Conservation (phyloP, 2,888 invertebrate genomes). For the Cantharis rustica region DNA sequence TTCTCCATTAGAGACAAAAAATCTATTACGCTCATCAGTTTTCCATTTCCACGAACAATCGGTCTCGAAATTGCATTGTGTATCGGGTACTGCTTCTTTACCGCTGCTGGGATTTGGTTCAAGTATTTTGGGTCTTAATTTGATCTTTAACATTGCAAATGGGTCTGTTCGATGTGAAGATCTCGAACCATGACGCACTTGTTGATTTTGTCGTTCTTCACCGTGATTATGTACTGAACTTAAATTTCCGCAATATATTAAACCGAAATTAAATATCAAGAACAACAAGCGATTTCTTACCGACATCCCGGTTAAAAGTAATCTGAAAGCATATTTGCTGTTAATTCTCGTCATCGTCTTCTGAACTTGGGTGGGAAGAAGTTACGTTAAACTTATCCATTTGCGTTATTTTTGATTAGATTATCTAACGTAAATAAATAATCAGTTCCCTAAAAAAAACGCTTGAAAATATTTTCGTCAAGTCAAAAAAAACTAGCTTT, state of each 20-base stretch:
- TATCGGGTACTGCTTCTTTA: no score
- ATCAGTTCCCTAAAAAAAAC: no score
- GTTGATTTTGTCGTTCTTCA: constrained; percentile 18
- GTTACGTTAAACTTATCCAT: background rate
- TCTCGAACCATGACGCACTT: constrained; percentile 18
- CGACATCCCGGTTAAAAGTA: background rate
- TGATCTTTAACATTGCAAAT: no score
- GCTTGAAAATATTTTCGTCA: no score
- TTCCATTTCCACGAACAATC: constrained; percentile 80
- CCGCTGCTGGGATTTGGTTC: no score
- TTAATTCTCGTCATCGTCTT: background rate
- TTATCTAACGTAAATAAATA: no score
- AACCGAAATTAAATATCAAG: background rate
- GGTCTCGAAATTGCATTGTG: constrained; percentile 63
- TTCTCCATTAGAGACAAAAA: constrained; percentile 57
- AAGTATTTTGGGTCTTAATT: no score
- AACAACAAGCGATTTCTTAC: background rate
- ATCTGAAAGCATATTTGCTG: background rate
- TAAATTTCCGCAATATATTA: background rate
- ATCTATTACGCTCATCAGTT: constrained; percentile 61
- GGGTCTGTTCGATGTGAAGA: no score
- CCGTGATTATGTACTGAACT: background rate
- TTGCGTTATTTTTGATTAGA: no score
- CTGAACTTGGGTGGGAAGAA: constrained; percentile 9
- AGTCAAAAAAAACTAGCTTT: no score